Evolutionary conservation across 2,888 invertebrate species (phyloP).

Genomic region (Actias luna): DNA sequence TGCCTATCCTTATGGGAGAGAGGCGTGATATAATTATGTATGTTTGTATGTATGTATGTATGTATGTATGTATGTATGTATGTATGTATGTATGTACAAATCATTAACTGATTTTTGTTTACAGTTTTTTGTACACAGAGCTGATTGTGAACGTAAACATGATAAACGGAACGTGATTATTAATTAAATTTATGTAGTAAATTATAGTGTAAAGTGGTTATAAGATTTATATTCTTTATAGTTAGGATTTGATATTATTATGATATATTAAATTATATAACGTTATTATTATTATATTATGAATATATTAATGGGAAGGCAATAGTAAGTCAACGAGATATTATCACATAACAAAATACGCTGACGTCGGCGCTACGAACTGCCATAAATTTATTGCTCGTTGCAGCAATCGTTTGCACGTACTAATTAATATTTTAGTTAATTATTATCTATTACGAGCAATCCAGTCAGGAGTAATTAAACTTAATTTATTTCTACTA

Average conservation of each 20-base stretch:
- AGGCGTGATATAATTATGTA: too few relatives aligned
- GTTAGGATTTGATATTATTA: neutral
- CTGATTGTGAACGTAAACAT: too few relatives aligned
- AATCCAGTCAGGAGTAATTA: slow-evolving; percentile 3
- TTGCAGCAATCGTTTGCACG: slow-evolving; percentile 37
- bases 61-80: too few relatives aligned
- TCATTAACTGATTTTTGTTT: too few relatives aligned
- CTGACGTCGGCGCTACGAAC: slow-evolving; percentile 30
- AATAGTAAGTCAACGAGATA: slow-evolving; percentile 36
- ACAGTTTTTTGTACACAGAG: too few relatives aligned
- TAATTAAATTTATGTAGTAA: neutral
- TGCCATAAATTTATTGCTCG: slow-evolving; percentile 32
- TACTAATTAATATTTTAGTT: slow-evolving; percentile 46
- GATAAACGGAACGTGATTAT: neutral
- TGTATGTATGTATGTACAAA: too few relatives aligned
- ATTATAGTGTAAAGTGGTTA: neutral
- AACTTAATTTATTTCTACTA: slow-evolving; percentile 10
- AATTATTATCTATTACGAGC: slow-evolving; percentile 26
- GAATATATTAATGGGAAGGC: neutral
- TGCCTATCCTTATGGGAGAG: too few relatives aligned
- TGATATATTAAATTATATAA: slow-evolving; percentile 1
- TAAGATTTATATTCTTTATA: neutral
- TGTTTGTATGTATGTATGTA: too few relatives aligned
- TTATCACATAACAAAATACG: slow-evolving; percentile 41
- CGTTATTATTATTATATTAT: too few relatives aligned